Conservation (phyloP, 2,888 invertebrate genomes). For the Hydropsyche betteni region DNA sequence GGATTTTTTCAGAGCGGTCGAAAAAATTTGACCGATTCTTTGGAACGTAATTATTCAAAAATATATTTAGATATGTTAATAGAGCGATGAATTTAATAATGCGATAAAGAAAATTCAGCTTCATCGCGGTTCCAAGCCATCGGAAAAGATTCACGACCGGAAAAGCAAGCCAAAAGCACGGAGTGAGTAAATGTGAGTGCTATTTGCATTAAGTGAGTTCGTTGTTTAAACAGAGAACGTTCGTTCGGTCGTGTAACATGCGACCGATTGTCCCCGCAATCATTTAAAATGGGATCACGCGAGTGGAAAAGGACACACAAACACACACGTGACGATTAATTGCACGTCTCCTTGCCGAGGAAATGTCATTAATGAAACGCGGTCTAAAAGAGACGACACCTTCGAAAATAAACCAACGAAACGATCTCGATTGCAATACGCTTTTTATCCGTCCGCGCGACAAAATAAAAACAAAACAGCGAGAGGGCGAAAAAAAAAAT, state of each 20-base stretch:
- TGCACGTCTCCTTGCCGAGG: constrained; percentile 2
- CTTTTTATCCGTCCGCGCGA: neutral
- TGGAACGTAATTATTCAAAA: too few relatives aligned
- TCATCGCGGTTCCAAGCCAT: neutral
- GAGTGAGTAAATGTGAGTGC: neutral
- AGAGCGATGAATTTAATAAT: too few relatives aligned
- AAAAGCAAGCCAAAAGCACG: neutral
- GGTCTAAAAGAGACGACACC: neutral
- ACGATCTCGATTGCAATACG: too few relatives aligned
- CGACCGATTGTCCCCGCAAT: constrained; percentile 24
- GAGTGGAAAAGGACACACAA: neutral
- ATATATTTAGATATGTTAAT: too few relatives aligned
- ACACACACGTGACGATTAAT: constrained; percentile 11
- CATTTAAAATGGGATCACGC: constrained; percentile 24
- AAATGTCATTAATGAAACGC: constrained; percentile 11
- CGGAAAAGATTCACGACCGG: neutral
- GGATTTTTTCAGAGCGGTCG: neutral
- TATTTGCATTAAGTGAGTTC: constrained; percentile 3
- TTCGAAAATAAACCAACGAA: neutral
- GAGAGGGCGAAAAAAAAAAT: too few relatives aligned
- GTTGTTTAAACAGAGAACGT: constrained; percentile 9
- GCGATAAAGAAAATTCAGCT: too few relatives aligned
- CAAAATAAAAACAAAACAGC: neutral
- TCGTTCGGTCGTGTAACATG: constrained; percentile 6
- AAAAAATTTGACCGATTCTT: too few relatives aligned